Base-by-base conservation (phyloP, 2,113 vertebrate genomes). In the Sclerurus mexicanus region DNA sequence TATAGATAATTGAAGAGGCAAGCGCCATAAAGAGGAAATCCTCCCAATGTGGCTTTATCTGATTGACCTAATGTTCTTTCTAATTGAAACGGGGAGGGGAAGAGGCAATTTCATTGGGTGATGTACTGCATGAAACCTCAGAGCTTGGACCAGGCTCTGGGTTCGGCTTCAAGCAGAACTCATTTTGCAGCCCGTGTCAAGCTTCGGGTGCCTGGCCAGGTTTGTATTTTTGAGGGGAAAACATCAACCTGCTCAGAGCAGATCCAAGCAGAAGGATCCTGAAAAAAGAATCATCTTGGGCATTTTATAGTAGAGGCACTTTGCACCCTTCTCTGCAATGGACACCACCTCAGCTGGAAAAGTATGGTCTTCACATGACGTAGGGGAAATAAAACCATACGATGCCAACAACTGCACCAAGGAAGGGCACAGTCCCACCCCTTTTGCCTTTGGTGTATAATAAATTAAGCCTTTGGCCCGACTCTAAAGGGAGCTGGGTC, bases 1-100 rank as follows among this genome's bases (percentile, higher is more conserved):
- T 99, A 99, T 98, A 99, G 98, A 99, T 99, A 99, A 99, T 98
- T 99, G 98, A 98, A 98, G 93, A 98, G 98, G 98, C 97, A 96
- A 97, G 95, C 78, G 31, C 93, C 97, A 97, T 96, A 97, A 97
- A 96, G 97, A 98, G 96, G 97, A 97, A 97, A 92, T 96, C 96
- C 98, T 96, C 96, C 97, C 96, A 93, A 76, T 96, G 96, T 79
- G 95, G 31, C 93, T 97, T 97, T 96, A 96, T 97, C 97, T 97
- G 97, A 97, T 97, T 98, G 98, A 98, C 97, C 97, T 91, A 88
- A 95, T 96, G 97, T 95, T 95, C 95, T 97, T 98, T 85, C 95
- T 98, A 98, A 98, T 96, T 98, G 98, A 98, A 98, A 98, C 79
- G 67, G 96, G 79, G 56, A 30, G 71, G 40, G 35, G 77, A 93